phyloP scores from a whole-genome alignment of 2,113 vertebrate genomes.

The Menidia beryllina region DNA sequence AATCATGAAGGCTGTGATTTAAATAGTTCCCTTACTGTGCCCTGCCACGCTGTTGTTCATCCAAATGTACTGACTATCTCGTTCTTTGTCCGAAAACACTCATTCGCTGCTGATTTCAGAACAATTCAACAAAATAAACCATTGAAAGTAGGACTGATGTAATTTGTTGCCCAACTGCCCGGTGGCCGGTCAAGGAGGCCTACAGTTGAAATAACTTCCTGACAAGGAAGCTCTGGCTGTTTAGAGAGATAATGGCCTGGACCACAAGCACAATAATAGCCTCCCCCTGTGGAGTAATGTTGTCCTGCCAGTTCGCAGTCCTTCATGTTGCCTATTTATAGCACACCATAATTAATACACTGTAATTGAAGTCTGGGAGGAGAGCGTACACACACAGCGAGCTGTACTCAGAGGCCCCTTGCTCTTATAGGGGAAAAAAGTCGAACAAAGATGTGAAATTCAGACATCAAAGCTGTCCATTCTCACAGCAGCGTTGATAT shows the following conservation, averaged over 20 bases:
- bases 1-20: not conserved
- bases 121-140: slow-evolving; percentile 16
- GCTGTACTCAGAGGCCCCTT: not conserved
- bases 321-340: slow-evolving; percentile 54
- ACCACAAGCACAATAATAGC: slow-evolving; percentile 51
- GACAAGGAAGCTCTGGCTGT: slow-evolving; percentile 50
- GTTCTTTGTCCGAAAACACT: slow-evolving; percentile 8
- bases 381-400: slow-evolving; percentile 25
- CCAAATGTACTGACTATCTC: not conserved
- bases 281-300: slow-evolving; percentile 48
- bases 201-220: slow-evolving; percentile 48
- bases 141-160: slow-evolving; percentile 16
- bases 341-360: slow-evolving; percentile 55
- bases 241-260: slow-evolving; percentile 62
- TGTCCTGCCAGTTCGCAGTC: slow-evolving; percentile 44
- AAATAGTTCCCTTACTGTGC: not conserved
- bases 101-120: not conserved
- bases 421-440: not conserved
- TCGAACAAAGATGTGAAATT: slow-evolving; percentile 33
- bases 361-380: slow-evolving; percentile 43
- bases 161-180: slow-evolving; percentile 26
- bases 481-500: slow-evolving; percentile 37
- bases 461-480: slow-evolving; percentile 48
- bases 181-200: slow-evolving; percentile 26
- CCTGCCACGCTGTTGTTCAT: slow-evolving; percentile 17